Conservation (phyloP, 92 coral and sea anemone genomes). For the Porites evermanni region DNA sequence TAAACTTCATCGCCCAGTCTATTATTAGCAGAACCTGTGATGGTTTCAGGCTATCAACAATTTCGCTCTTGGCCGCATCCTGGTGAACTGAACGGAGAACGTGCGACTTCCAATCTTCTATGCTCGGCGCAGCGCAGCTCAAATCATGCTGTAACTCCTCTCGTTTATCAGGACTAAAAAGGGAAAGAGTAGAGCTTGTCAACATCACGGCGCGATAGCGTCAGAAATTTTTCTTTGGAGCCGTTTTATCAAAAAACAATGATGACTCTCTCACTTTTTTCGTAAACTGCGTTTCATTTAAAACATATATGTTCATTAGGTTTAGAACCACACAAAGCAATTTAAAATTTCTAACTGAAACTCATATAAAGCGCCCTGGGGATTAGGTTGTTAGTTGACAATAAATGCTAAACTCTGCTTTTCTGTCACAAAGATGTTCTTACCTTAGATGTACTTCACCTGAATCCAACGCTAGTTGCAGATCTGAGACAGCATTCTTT, state of each 20-base stretch:
- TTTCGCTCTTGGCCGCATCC: conserved; percentile 27
- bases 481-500: conserved; percentile 12
- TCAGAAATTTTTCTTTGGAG: conserved; percentile 9
- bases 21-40: conserved; percentile 30
- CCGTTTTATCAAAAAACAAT: conserved; percentile 1
- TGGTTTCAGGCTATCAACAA: conserved; percentile 12
- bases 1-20: conserved; percentile 28
- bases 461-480: conserved; percentile 7
- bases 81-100: conserved; percentile 28
- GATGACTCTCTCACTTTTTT: conserved; percentile 5
- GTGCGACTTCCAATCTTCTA: conserved; percentile 37
- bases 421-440: conserved; percentile 11
- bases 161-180: conserved; percentile 25
- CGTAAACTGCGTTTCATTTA: not conserved
- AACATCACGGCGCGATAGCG: not conserved
- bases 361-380: conserved; percentile 4
- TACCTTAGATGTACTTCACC: conserved; percentile 4
- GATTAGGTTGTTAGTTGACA: conserved; percentile 3
- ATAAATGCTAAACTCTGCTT: conserved; percentile 16
- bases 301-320: not conserved
- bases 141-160: conserved; percentile 21
- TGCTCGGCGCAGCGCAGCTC: not conserved
- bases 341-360: not conserved
- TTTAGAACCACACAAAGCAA: not conserved
- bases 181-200: conserved; percentile 10